Evolutionary conservation across 2,888 invertebrate genomes (phyloP).

Genomic region (Heliconius aoede): DNA sequence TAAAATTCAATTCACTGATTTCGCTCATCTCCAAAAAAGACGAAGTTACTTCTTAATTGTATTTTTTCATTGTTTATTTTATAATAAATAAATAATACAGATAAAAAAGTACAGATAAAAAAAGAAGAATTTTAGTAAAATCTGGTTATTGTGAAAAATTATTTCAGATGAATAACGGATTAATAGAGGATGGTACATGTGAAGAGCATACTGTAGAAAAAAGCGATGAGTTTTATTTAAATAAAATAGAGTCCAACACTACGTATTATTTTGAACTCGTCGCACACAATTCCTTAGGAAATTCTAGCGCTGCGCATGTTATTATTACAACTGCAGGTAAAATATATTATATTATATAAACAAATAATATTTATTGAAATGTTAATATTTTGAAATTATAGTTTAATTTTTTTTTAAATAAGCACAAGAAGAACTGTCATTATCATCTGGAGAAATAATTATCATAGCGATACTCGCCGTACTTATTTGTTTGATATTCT

Average conservation of each 20-base stretch:
- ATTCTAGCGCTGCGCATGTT: conserved; percentile 63
- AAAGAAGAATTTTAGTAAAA: background rate
- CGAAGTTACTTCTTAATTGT: background rate
- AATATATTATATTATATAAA: too few species aligned
- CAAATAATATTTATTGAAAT: too few species aligned
- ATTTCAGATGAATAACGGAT: conserved; percentile 42
- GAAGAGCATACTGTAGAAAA: conserved; percentile 53
- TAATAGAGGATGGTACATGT: conserved; percentile 55
- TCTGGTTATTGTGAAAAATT: background rate
- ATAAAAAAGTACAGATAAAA: too few species aligned
- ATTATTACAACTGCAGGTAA: conserved; percentile 61
- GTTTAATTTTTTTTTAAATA: conserved; percentile 19
- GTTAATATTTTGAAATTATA: too few species aligned
- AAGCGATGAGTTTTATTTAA: conserved; percentile 57
- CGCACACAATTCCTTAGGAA: conserved; percentile 70
- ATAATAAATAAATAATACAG: too few species aligned
- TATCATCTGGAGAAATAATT: conserved; percentile 89
- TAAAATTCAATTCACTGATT: background rate
- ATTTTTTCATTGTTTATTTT: background rate
- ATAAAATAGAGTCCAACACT: conserved; percentile 59
- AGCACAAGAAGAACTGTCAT: conserved; percentile 57
- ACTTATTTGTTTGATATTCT: conserved; percentile 88
- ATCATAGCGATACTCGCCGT: conserved; percentile 92
- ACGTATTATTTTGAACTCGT: conserved; percentile 68
- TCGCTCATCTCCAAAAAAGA: background rate